These are phyloP conservation scores for Ectropis crepuscularia DNA, from an alignment of 2,888 invertebrate genomes.

Conservation along the genomic window DNA sequence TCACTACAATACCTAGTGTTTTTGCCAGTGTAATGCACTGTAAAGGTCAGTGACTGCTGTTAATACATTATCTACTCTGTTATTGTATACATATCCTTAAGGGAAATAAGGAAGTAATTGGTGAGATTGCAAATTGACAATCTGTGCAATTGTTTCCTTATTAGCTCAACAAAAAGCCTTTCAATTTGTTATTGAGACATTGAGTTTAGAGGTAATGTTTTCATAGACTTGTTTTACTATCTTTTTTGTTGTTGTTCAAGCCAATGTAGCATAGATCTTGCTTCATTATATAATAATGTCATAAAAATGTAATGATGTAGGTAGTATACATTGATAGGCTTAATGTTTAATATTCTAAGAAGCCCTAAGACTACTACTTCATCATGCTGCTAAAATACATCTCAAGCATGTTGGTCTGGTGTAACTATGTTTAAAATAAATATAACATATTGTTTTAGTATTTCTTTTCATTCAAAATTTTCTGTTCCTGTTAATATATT, in stretches of 20 bases:
- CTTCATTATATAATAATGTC: too few species aligned
- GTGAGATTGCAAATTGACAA: constrained; percentile 6
- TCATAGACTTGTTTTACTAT: background rate
- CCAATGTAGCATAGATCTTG: background rate
- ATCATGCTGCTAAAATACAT: too few species aligned
- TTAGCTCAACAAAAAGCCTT: constrained; percentile 32
- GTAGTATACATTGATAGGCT: too few species aligned
- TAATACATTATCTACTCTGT: constrained; percentile 16
- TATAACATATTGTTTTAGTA: too few species aligned
- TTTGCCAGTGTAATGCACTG: constrained; percentile 21
- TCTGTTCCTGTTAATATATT: too few species aligned
- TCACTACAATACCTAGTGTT: constrained; percentile 21
- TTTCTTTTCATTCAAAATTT: too few species aligned
- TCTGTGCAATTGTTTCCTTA: constrained; percentile 35
- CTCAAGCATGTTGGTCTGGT: too few species aligned
- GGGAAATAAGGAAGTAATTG: background rate
- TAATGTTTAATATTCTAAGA: too few species aligned
- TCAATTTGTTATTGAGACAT: constrained; percentile 24
- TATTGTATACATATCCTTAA: constrained; percentile 30
- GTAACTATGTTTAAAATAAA: too few species aligned
- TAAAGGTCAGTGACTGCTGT: constrained; percentile 26
- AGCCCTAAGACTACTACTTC: too few species aligned
- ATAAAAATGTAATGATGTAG: too few species aligned
- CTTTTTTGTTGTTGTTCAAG: background rate
- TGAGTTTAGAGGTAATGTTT: background rate